These are phyloP conservation scores for Athripsodes cinereus DNA, from an alignment of 2,888 invertebrate genomes.

Conservation along the genomic window DNA sequence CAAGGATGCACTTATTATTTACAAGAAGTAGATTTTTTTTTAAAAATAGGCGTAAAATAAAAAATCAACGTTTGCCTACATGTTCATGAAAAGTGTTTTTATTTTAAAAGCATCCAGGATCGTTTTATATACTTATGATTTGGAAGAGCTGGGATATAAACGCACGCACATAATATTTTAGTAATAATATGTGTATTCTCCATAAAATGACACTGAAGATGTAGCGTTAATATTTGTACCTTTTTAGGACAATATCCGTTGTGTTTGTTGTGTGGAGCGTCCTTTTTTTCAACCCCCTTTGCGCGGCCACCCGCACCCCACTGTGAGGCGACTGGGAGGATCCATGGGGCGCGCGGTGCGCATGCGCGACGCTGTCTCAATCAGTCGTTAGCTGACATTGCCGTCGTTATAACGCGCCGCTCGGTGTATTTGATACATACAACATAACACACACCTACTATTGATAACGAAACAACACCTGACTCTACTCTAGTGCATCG, in stretches of 20 bases:
- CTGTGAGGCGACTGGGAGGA: not conserved
- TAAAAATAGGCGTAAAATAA: too few relatives aligned
- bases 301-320: not conserved
- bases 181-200: not conserved
- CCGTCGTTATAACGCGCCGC: not conserved
- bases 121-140: too few relatives aligned
- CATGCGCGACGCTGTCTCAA: not conserved
- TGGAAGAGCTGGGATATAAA: too few relatives aligned
- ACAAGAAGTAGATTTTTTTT: too few relatives aligned
- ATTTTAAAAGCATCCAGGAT: too few relatives aligned
- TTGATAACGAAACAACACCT: not conserved
- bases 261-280: not conserved
- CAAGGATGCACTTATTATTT: too few relatives aligned
- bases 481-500: not conserved
- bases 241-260: conserved; percentile 4
- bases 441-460: not conserved
- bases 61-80: too few relatives aligned
- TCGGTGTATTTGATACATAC: not conserved
- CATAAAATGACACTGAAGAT: not conserved
- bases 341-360: not conserved
- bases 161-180: too few relatives aligned
- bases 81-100: too few relatives aligned
- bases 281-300: not conserved
- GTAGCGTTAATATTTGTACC: not conserved
- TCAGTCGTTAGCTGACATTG: not conserved